These are phyloP conservation scores for Chymomyza procnemis DNA, from an alignment of 2,888 invertebrate species.

Conservation along the genomic window DNA sequence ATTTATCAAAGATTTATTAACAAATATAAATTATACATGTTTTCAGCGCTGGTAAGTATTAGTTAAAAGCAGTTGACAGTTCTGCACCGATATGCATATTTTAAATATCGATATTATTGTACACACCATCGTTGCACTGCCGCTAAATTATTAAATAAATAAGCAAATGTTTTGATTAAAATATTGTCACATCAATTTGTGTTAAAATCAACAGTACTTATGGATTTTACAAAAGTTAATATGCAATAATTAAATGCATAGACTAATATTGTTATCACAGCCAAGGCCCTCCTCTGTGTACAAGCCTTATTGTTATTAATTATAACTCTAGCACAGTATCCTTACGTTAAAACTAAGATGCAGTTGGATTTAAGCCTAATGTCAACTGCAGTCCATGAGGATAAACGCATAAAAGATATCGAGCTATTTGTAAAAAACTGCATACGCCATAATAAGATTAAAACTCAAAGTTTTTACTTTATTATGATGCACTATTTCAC, in stretches of 20 bases:
- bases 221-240: background rate
- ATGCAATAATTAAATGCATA: background rate
- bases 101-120: background rate
- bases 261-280: background rate
- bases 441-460: background rate
- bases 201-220: background rate
- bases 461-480: slow-evolving; percentile 24
- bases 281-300: background rate
- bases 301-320: background rate
- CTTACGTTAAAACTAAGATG: background rate
- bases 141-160: background rate
- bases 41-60: background rate
- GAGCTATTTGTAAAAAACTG: slow-evolving; percentile 17
- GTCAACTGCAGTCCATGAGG: background rate
- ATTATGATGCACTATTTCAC: slow-evolving; percentile 26
- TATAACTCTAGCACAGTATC: background rate
- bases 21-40: no score
- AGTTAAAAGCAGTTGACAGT: background rate
- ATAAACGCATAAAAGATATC: background rate
- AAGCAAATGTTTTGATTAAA: background rate
- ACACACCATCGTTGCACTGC: background rate
- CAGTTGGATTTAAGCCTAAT: background rate
- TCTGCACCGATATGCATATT: background rate
- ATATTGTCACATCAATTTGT: background rate
- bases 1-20: no score